Evolutionary conservation across 92 coral and sea anemone species (phyloP), one percentile per base, ranked within the genome.

Genomic region (Scolanthus callimorphus): DNA sequence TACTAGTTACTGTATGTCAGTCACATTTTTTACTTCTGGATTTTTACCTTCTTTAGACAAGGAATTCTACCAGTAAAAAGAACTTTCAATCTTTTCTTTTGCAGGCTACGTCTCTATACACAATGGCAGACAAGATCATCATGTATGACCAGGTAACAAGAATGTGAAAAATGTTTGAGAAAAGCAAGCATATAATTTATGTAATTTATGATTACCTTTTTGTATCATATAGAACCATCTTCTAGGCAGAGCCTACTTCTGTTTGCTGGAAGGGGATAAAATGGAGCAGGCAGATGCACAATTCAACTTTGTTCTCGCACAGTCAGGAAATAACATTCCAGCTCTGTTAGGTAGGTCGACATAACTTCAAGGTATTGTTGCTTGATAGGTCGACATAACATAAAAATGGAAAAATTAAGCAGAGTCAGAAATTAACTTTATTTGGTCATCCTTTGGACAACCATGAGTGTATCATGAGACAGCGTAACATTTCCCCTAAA

Each of bases 261-360:
- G 97, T 76, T 88, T 91, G 22, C 88, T 91, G 45, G 97, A 91
- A 57, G 97, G 97, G 1, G 97, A 91, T 73, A 91, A 91, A 30
- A 91, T 91, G 85, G 97, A 91, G 51, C 97, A 91, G 34, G 97
- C 97, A 10, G 97, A 91, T 76, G 97, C 97, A 43, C 97, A 91
- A 61, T 91, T 91, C 69, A 91, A 91, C 81, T 91, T 91, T 79
- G 97, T 91, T 15, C 80, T 91, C 45, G 96, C 89, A 28, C 76
- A 91, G 97, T 91, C 97, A 12, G 97, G 97, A 30, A 91, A 75
- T 81, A 91, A 91, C 48, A 91, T 91, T 41, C 97, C 97, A 25
- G 97, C 97, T 49, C 60, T 91, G 51, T 60, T 91, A 55, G 97
- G 97, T 86, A 73, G 55, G 95, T 34, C n/a, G n/a, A n/a, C n/a